Percentiles rank a stretch among this genome's conserved stretches.
Conservation (phyloP, 2,113 vertebrate genomes). For the Noturus placidus region DNA sequence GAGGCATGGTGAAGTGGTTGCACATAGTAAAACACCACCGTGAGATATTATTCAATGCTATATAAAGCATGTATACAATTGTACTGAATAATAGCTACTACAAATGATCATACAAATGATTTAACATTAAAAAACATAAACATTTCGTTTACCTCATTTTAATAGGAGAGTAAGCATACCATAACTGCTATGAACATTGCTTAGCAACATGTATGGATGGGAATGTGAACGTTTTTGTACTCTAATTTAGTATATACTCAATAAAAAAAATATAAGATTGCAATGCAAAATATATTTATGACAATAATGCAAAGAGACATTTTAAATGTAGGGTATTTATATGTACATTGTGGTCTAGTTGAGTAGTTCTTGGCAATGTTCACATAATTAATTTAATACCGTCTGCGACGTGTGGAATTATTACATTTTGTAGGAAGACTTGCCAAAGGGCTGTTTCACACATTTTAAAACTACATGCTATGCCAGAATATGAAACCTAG, state of each 20-base stretch:
- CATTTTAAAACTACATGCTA: neutral
- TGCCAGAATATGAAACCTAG: constrained; percentile 14
- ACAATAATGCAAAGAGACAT: neutral
- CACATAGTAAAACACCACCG: constrained; percentile 25
- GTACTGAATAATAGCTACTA: neutral
- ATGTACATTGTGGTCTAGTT: neutral
- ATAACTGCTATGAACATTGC: neutral
- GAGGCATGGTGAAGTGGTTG: constrained; percentile 61
- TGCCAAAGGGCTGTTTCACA: constrained; percentile 2
- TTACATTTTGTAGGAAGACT: constrained; percentile 6
- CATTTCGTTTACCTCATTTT: neutral
- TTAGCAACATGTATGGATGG: neutral
- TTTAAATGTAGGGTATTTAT: neutral
- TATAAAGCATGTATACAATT: neutral
- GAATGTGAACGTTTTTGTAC: neutral
- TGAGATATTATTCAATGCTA: neutral
- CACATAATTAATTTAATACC: constrained; percentile 4
- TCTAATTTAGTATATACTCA: neutral
- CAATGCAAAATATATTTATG: neutral
- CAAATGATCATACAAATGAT: too few species aligned
- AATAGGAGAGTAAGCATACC: neutral
- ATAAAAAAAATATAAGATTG: neutral
- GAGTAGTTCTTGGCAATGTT: constrained; percentile 3
- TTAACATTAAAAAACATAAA: neutral
- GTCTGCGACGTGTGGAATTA: constrained; percentile 3